These are phyloP conservation scores for Aphis gossypii DNA, from an alignment of 1,140 invertebrate genomes.

Conservation along the genomic window DNA sequence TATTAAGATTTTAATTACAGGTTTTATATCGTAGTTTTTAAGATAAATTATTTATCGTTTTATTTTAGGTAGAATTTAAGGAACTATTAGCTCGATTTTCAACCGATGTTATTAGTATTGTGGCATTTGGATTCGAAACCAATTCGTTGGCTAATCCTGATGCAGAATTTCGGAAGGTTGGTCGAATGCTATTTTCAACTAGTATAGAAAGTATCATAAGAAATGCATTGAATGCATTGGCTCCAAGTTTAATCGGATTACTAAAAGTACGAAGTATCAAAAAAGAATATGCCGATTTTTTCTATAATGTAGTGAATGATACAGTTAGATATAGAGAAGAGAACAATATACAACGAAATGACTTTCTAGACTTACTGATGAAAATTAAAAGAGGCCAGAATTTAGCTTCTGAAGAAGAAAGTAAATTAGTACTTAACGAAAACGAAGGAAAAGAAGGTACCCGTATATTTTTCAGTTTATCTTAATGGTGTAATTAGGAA, in stretches of 20 bases:
- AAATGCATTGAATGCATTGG: conserved; percentile 32
- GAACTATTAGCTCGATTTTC: conserved; percentile 59
- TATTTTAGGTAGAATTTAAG: conserved; percentile 41
- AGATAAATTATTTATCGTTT: background rate
- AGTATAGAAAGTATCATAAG: conserved; percentile 41
- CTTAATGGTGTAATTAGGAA: background rate
- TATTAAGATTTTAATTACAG: background rate
- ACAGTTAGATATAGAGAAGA: conserved; percentile 62
- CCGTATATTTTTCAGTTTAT: background rate
- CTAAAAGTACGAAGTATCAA: conserved; percentile 50
- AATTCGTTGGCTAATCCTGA: conserved; percentile 66
- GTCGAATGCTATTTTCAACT: conserved; percentile 61
- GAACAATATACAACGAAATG: conserved; percentile 62
- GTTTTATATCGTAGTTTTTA: background rate
- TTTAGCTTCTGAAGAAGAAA: conserved; percentile 20
- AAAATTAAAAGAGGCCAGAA: conserved; percentile 58
- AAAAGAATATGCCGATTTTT: conserved; percentile 61
- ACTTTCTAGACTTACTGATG: conserved; percentile 63
- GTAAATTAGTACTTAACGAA: background rate
- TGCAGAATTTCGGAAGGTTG: conserved; percentile 66
- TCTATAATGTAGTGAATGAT: conserved; percentile 60
- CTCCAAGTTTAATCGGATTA: conserved; percentile 48
- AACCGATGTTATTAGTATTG: conserved; percentile 61
- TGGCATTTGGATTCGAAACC: conserved; percentile 62
- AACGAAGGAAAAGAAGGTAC: conserved; percentile 45